These are phyloP conservation scores for Lagodon rhomboides DNA, from an alignment of 2,797 vertebrate species.

Conservation along the genomic window DNA sequence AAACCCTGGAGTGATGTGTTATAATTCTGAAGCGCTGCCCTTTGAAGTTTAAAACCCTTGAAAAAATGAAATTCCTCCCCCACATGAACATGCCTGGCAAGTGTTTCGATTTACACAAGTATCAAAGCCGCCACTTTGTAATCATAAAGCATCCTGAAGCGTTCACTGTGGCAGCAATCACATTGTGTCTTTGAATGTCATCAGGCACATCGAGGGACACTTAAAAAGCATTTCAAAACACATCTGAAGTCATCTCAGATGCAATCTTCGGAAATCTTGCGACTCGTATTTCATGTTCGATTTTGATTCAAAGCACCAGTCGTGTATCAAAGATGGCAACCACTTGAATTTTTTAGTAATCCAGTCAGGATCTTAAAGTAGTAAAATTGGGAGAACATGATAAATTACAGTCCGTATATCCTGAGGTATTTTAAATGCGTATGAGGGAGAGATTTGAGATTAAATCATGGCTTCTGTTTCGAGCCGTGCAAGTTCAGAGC, in stretches of 20 bases:
- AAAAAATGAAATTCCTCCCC: constrained; percentile 54
- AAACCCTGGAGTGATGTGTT: constrained; percentile 53
- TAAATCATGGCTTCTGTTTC: background rate
- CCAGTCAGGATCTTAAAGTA: background rate
- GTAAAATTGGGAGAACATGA: background rate
- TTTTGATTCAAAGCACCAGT: background rate
- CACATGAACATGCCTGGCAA: constrained; percentile 4
- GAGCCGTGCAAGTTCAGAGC: background rate
- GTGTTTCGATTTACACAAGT: constrained; percentile 29
- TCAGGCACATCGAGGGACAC: constrained; percentile 13
- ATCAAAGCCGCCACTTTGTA: constrained; percentile 30
- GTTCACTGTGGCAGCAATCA: background rate
- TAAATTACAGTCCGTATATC: background rate
- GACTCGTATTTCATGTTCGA: background rate
- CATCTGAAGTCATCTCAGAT: background rate
- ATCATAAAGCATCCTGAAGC: constrained; percentile 43
- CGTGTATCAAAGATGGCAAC: background rate
- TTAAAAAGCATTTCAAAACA: constrained; percentile 9
- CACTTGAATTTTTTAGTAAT: background rate
- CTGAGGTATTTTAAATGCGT: background rate
- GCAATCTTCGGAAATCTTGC: background rate
- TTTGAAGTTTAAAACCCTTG: constrained; percentile 65
- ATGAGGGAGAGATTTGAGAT: background rate
- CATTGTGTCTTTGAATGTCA: constrained; percentile 4
- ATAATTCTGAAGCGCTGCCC: constrained; percentile 31